Percentiles rank a stretch among this genome's conserved stretches.
phyloP scores from a whole-genome alignment of 2,797 vertebrate genomes.

The Etheostoma perlongum region DNA sequence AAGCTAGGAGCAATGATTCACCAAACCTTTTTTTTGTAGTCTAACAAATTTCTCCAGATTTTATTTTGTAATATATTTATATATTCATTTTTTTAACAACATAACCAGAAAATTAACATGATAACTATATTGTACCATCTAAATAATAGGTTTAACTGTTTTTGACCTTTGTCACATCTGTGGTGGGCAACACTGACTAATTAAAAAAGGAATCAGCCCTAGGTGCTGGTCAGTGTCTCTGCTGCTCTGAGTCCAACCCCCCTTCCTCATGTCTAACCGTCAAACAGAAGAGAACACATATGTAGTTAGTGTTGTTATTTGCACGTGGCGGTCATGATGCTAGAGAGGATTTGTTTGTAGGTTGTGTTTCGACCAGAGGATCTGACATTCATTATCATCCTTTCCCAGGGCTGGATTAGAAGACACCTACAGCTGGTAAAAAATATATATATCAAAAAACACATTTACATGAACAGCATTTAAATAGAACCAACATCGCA shows the following conservation, averaged over 20 bases:
- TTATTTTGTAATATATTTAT: too few relatives aligned
- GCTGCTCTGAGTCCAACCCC: neutral
- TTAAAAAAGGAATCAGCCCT: too few relatives aligned
- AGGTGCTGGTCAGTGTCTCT: neutral
- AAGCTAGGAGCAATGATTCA: too few relatives aligned
- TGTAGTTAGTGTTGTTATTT: neutral
- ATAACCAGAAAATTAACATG: too few relatives aligned
- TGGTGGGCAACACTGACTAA: too few relatives aligned
- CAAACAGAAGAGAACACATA: neutral
- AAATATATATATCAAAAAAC: neutral
- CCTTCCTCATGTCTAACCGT: neutral
- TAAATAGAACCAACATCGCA: neutral
- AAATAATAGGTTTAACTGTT: too few relatives aligned
- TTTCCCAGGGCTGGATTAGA: conserved; percentile 86
- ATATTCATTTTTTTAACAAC: too few relatives aligned
- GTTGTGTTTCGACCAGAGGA: neutral
- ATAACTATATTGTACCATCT: too few relatives aligned
- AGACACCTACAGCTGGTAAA: conserved; percentile 93
- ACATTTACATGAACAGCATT: neutral
- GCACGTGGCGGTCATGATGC: neutral
- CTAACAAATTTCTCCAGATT: too few relatives aligned
- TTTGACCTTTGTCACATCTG: too few relatives aligned
- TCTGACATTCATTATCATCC: conserved; percentile 54
- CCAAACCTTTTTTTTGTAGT: too few relatives aligned
- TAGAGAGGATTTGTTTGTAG: neutral